Percentiles rank a stretch among this genome's conserved stretches.
Evolutionary conservation across 2,797 vertebrate genomes (phyloP).

Genomic region (Phataginus tricuspis): DNA sequence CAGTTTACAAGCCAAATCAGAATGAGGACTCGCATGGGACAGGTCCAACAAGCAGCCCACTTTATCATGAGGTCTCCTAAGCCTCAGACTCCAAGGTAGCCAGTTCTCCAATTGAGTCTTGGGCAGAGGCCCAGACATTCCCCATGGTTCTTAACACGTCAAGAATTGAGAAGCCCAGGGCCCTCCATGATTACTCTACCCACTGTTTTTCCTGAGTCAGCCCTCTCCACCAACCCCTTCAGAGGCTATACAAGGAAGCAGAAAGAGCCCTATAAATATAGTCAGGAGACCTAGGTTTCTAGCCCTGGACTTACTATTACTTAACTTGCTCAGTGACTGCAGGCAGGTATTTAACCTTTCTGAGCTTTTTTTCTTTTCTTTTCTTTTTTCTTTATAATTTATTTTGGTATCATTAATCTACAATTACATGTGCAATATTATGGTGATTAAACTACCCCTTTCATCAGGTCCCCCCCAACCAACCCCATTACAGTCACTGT

Average conservation of each 20-base stretch:
- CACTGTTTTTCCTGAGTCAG: background rate
- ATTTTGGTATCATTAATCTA: too few species aligned
- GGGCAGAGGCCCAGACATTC: background rate
- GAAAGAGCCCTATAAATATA: background rate
- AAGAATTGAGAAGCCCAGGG: background rate
- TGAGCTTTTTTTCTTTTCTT: background rate
- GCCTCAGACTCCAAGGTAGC: background rate
- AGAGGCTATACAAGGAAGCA: background rate
- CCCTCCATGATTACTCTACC: background rate
- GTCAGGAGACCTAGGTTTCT: background rate
- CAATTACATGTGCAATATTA: too few species aligned
- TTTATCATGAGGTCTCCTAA: background rate
- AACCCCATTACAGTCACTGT: too few species aligned
- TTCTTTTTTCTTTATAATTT: too few species aligned
- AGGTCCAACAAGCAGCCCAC: background rate
- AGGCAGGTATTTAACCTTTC: background rate
- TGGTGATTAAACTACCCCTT: too few species aligned
- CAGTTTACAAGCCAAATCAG: background rate
- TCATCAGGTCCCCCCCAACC: too few species aligned
- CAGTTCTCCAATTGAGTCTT: background rate
- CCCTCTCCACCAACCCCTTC: background rate
- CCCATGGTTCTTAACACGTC: background rate
- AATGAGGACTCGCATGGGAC: background rate
- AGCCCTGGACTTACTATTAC: background rate
- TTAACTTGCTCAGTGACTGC: background rate